Evolutionary conservation across 1,140 invertebrate species (phyloP).

Genomic region (Apocrypta bakeri): DNA sequence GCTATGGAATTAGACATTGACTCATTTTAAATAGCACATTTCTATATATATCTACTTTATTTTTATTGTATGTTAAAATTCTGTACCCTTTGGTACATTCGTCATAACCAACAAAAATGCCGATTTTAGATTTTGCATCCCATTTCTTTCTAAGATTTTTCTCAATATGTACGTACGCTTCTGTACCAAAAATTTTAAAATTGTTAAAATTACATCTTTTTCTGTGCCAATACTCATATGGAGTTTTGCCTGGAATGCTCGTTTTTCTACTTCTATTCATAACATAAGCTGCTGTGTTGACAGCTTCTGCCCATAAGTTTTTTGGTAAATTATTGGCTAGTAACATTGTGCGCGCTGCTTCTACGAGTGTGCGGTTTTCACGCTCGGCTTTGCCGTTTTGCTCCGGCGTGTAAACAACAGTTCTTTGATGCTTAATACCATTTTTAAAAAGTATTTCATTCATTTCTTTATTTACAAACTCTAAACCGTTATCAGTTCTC

Average conservation of each 20-base stretch:
- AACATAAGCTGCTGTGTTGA: slow-evolving; percentile 48
- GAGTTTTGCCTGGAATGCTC: slow-evolving; percentile 50
- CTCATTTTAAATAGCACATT: slow-evolving; percentile 22
- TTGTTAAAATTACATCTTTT: slow-evolving; percentile 55
- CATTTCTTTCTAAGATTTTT: slow-evolving; percentile 51
- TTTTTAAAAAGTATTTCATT: slow-evolving; percentile 16
- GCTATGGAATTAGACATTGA: too few species aligned
- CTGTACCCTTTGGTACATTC: slow-evolving; percentile 20
- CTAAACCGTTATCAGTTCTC: slow-evolving; percentile 58
- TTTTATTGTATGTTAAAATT: neutral
- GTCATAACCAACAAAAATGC: slow-evolving; percentile 56
- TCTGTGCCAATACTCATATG: slow-evolving; percentile 58
- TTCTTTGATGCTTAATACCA: slow-evolving; percentile 51
- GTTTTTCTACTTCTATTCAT: slow-evolving; percentile 48
- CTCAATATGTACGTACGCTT: slow-evolving; percentile 50
- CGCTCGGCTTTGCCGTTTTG: slow-evolving; percentile 64
- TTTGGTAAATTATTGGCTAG: slow-evolving; percentile 30
- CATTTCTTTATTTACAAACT: slow-evolving; percentile 56
- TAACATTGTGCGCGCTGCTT: slow-evolving; percentile 56
- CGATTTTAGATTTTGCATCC: slow-evolving; percentile 52
- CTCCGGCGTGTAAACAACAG: slow-evolving; percentile 57
- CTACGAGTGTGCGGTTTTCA: slow-evolving; percentile 63
- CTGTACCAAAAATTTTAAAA: slow-evolving; percentile 57
- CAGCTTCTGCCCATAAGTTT: slow-evolving; percentile 53
- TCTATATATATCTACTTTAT: slow-evolving; percentile 10